Percentiles rank a stretch among this genome's conserved stretches.
These are phyloP conservation scores for Diachasmimorpha longicaudata DNA, from an alignment of 1,140 invertebrate species.

Conservation along the genomic window DNA sequence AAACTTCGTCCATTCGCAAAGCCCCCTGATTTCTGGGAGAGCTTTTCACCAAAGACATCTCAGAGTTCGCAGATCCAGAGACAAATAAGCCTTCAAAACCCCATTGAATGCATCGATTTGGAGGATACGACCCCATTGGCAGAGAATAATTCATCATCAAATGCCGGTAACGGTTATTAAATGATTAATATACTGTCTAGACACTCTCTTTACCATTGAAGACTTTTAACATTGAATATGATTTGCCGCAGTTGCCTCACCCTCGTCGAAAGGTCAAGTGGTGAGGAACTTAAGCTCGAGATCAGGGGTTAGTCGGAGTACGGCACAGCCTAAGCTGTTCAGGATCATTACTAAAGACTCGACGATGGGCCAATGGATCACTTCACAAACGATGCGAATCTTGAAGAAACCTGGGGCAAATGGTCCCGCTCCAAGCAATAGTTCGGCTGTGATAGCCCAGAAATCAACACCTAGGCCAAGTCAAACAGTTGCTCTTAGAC, in stretches of 20 bases:
- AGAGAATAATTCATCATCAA: not conserved
- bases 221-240: not conserved
- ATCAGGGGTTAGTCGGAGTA: too few species aligned
- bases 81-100: not conserved
- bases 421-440: too few species aligned
- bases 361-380: too few species aligned
- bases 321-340: too few species aligned
- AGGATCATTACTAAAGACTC: too few species aligned
- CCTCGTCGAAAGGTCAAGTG: not conserved
- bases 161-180: not conserved
- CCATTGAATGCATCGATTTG: constrained; percentile 14
- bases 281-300: not conserved
- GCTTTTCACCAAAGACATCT: constrained; percentile 23
- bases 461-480: too few species aligned
- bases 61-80: not conserved
- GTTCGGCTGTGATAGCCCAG: too few species aligned
- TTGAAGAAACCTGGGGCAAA: too few species aligned
- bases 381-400: too few species aligned
- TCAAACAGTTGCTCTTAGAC: too few species aligned
- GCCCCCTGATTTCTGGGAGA: constrained; percentile 44
- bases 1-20: constrained; percentile 53
- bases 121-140: not conserved
- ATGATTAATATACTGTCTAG: too few species aligned
- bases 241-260: not conserved
- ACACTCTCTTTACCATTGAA: not conserved